A percentile compares a stretch with the other conserved stretches of the same genome.
Evolutionary conservation across 2,888 invertebrate species (phyloP).

Genomic region (Epinotia brunnichana): DNA sequence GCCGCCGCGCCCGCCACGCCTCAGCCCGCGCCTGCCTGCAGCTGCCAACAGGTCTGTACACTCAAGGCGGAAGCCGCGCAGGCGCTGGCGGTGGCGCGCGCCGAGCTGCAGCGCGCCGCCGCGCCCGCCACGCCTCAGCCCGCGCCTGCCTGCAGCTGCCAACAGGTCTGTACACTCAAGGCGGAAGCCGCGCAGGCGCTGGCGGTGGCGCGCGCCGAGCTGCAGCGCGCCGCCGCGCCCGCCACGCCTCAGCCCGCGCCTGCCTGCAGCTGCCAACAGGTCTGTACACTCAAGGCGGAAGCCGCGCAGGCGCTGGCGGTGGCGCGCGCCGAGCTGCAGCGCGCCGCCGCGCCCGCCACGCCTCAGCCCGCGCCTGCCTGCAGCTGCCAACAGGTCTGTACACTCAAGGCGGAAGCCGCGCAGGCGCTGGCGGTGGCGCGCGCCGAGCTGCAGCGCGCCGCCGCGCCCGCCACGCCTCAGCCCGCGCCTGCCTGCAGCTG

Average conservation of each 20-base stretch:
- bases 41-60: slow-evolving; percentile 73
- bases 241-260: slow-evolving; percentile 86
- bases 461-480: slow-evolving; percentile 84
- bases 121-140: slow-evolving; percentile 84
- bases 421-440: slow-evolving; percentile 47
- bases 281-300: slow-evolving; percentile 67
- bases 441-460: slow-evolving; percentile 74
- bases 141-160: slow-evolving; percentile 82
- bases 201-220: slow-evolving; percentile 54
- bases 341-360: slow-evolving; percentile 85
- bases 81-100: slow-evolving; percentile 51
- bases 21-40: slow-evolving; percentile 85
- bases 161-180: slow-evolving; percentile 72
- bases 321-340: slow-evolving; percentile 56
- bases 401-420: slow-evolving; percentile 39
- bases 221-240: slow-evolving; percentile 81
- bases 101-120: slow-evolving; percentile 75
- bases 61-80: slow-evolving; percentile 41
- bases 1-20: slow-evolving; percentile 85
- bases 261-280: slow-evolving; percentile 72
- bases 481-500: slow-evolving; percentile 84
- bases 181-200: slow-evolving; percentile 44
- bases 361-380: slow-evolving; percentile 85
- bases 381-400: slow-evolving; percentile 73
- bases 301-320: slow-evolving; percentile 44